Evolutionary conservation across 2,113 vertebrate genomes (phyloP).

Genomic region (Platichthys stellatus): DNA sequence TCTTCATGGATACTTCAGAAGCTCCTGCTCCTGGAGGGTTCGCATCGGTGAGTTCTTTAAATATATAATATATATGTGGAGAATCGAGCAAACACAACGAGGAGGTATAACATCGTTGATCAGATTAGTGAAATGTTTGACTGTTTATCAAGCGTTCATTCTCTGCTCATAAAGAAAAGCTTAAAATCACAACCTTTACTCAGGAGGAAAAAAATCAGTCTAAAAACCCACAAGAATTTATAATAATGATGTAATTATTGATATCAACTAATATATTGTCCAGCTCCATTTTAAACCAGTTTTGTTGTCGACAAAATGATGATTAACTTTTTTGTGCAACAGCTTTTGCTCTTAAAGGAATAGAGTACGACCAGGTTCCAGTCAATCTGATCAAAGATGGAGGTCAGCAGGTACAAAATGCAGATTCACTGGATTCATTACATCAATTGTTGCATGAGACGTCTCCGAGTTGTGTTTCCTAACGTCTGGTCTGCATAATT

Average conservation of each 20-base stretch:
- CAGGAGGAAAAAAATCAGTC: too few species aligned
- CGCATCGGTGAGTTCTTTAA: slow-evolving; percentile 88
- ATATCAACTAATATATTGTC: not conserved
- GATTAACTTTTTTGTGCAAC: slow-evolving; percentile 35
- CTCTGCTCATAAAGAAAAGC: too few species aligned
- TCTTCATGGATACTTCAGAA: slow-evolving; percentile 96
- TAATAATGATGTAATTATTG: not conserved
- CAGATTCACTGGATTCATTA: not conserved
- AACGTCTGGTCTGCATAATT: not conserved
- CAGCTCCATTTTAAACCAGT: not conserved
- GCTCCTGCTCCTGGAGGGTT: slow-evolving; percentile 97
- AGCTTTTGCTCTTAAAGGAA: slow-evolving; percentile 95
- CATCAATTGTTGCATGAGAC: not conserved
- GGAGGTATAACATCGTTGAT: too few species aligned
- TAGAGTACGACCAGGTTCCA: slow-evolving; percentile 87
- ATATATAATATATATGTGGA: too few species aligned
- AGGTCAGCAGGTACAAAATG: slow-evolving; percentile 89
- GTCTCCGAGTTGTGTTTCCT: not conserved
- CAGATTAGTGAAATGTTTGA: too few species aligned
- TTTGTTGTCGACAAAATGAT: not conserved
- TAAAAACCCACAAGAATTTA: too few species aligned
- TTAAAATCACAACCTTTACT: too few species aligned
- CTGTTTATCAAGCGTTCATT: too few species aligned
- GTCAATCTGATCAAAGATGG: slow-evolving; percentile 92
- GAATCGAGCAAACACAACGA: too few species aligned